Conservation (phyloP, 2,888 invertebrate genomes). For the Athrips mouffetella region DNA sequence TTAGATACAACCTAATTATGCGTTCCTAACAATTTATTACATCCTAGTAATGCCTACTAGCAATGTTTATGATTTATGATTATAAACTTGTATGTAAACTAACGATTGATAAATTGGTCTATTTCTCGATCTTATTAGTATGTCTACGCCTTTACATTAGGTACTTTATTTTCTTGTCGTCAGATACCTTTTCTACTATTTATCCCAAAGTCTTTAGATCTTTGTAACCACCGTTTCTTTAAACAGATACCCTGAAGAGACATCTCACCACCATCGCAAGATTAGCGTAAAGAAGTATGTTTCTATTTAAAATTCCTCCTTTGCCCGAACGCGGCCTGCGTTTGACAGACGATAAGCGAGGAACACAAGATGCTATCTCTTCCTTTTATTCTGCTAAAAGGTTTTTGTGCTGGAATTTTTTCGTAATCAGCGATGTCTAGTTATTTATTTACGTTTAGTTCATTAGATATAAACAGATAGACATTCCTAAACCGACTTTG, state of each 20-base stretch:
- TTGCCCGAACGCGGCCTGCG: slow-evolving; percentile 41
- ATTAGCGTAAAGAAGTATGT: slow-evolving; percentile 61
- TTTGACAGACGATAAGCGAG: slow-evolving; percentile 47
- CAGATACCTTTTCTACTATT: slow-evolving; percentile 7
- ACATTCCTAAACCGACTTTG: too few species aligned
- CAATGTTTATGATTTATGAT: too few species aligned
- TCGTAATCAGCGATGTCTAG: background rate
- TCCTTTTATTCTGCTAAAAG: slow-evolving; percentile 17
- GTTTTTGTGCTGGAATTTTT: slow-evolving; percentile 5
- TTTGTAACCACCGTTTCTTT: slow-evolving; percentile 32
- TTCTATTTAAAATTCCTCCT: slow-evolving; percentile 59
- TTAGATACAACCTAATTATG: too few species aligned
- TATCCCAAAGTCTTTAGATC: slow-evolving; percentile 28
- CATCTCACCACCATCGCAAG: slow-evolving; percentile 49
- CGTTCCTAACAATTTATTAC: too few species aligned
- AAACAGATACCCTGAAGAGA: slow-evolving; percentile 43
- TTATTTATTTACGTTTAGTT: background rate
- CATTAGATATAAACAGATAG: too few species aligned
- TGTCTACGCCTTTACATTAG: too few species aligned
- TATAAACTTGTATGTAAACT: too few species aligned
- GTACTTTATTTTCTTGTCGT: too few species aligned
- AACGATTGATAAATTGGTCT: too few species aligned
- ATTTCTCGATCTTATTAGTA: background rate
- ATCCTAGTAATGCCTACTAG: too few species aligned
- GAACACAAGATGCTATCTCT: slow-evolving; percentile 20